Percentiles rank a stretch among this genome's conserved stretches.
Evolutionary conservation across 2,113 vertebrate genomes (phyloP).

Genomic region (Cyanocitta stelleri): DNA sequence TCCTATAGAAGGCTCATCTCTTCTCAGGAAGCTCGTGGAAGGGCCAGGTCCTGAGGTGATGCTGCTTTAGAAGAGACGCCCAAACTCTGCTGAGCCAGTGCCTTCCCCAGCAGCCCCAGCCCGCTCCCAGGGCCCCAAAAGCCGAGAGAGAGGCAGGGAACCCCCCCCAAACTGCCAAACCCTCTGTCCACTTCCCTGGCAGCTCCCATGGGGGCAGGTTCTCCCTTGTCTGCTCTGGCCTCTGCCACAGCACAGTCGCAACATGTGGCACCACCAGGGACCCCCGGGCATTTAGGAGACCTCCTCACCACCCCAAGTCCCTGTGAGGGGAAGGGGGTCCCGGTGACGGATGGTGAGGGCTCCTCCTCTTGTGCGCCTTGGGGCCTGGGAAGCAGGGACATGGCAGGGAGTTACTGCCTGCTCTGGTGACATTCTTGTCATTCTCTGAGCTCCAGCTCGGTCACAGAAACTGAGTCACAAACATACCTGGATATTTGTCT

Average conservation of each 20-base stretch:
- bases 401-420: not conserved
- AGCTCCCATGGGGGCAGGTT: not conserved
- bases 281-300: not conserved
- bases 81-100: not conserved
- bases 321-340: not conserved
- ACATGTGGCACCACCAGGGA: rapidly evolving
- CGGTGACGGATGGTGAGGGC: not conserved
- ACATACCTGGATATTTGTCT: slow-evolving; percentile 22
- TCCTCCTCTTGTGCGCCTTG: not conserved
- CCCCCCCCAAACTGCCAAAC: not conserved
- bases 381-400: not conserved
- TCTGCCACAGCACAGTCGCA: not conserved
- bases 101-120: not conserved
- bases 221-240: not conserved
- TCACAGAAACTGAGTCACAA: slow-evolving; percentile 19
- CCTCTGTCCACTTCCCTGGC: not conserved
- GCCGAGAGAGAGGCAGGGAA: rapidly evolving
- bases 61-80: not conserved
- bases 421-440: not conserved
- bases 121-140: not conserved
- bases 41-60: no score
- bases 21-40: not conserved
- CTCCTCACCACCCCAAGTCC: not conserved
- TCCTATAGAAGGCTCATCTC: rapidly evolving
- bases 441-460: not conserved